Base-by-base conservation (phyloP, 2,113 vertebrate species). In the Dromas ardeola region DNA sequence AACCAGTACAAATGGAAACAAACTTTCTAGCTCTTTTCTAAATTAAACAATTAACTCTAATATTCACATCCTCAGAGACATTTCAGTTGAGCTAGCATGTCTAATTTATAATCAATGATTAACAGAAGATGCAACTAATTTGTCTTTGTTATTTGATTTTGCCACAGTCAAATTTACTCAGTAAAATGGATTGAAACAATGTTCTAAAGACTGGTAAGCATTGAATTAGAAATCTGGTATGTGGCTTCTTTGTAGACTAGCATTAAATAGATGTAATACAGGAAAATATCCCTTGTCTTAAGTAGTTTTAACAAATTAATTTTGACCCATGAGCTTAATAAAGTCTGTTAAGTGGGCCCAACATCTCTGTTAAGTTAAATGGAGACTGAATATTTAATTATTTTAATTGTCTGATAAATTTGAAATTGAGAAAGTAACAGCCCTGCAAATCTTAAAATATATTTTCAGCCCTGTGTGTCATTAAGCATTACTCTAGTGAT, bases 81-180 rank as follows among this genome's bases (percentile, higher is more conserved):
- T 96, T 97, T 91, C 92, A 71, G 40, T 85, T 81, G 78, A 97
- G 92, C 92, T 96, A 96, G 87, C 74, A 95, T 74, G 88, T 93
- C 84, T 98, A 97, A 96, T 97, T 98, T 96, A 96, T 96, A 97
- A 97, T 98, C 86, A 69, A 92, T 96, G 95, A 97, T 97, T 96
- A 96, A 97, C 91, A 96, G 97, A 97, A 98, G 81, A 97, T 77
- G 77, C 84, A 84, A 91, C 87, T 97, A 93, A 86, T 90, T 81
- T 97, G 89, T 97, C 96, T 83, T 90, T 69, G 81, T 96, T 78
- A 73, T 87, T 97, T 97, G 96, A 71, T 95, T 96, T 97, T 94
- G 42, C 79, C 56, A 71, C 69, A 94, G 86, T 90, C 84, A 97
- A 88, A 95, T 93, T 95, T 97, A 78, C 87, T 98, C 97, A 97